Evolutionary conservation across 1,140 invertebrate genomes (phyloP).

Genomic region (Triops longicaudatus): DNA sequence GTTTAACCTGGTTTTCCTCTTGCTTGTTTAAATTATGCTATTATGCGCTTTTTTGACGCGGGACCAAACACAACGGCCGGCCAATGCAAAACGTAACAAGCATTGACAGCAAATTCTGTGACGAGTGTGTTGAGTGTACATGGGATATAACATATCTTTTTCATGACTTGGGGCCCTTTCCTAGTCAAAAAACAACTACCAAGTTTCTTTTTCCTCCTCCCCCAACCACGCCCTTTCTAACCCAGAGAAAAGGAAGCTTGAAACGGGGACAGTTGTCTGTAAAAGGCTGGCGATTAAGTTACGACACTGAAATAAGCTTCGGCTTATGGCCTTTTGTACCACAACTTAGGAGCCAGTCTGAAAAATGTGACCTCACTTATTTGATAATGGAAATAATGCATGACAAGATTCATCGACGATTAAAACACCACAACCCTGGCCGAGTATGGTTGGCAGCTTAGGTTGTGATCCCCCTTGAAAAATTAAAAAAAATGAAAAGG

Average conservation of each 20-base stretch:
- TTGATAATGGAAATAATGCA: no score
- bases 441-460: constrained; percentile 2
- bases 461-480: background rate
- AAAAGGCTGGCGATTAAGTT: no score
- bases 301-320: no score
- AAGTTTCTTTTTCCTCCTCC: background rate
- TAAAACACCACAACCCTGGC: background rate
- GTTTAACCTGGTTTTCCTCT: background rate
- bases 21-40: background rate
- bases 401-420: background rate
- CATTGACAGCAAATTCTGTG: background rate
- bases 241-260: background rate
- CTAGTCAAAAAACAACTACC: background rate
- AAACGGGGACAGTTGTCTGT: no score
- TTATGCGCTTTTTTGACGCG: background rate
- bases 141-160: background rate
- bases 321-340: no score
- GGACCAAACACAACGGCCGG: constrained; percentile 3
- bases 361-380: no score
- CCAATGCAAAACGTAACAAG: background rate
- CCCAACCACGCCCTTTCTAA: background rate
- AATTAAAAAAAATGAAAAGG: background rate
- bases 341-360: no score
- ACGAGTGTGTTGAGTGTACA: background rate
- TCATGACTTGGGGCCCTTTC: constrained; percentile 10